Base-by-base conservation (phyloP, 2,888 invertebrate genomes). In the Prostheceraeus crozeri region DNA sequence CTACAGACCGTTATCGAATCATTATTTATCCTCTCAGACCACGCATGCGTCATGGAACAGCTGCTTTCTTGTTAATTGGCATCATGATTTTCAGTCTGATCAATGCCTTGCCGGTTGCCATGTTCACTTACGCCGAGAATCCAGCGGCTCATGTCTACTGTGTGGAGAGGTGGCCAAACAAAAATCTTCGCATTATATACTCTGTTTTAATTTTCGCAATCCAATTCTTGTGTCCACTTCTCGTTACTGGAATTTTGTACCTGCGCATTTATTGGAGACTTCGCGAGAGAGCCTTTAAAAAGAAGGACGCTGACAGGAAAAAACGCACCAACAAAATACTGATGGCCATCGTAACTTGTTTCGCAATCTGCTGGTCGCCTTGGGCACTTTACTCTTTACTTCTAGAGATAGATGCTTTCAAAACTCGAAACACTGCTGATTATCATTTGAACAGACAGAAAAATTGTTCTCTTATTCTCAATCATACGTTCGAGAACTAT, bases 281-380 rank as follows among this genome's bases (percentile, higher is more conserved):
- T 4, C 62, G 54, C 25, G 28, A 62, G 14, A 23, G 62, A 21
- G 21, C 16, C 6, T 62, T 45, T 3, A 19, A 31, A 11, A 56
- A 36, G 11, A 51, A 40, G 28, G 61, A 61, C 28, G 23, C 21
- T 27, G 61, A 33, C 1, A 11, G 61, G 11, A 61, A 61, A 36
- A 27, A 35, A n/a, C 19, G 61, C 6, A 61, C 61, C 2, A 61
- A 61, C 36, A 51, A 36, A 16, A 63, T 61, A 30, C 53, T 61
- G 8, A 27, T 35, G 4, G 35, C 16, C 14, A 62, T 61, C 10
- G 61, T 61, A n/a, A 54, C 31, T 6, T 53, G 61, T 28, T 61
- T 61, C 30, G 60, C 40, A 10, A 23, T 61, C n/a, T 61, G 45
- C 53, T 61, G 61, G 61, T 53, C 59, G 3, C 61, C 61, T 6